Evolutionary conservation across 2,113 vertebrate genomes (phyloP).

Genomic region (Chascanopsetta lugubris): DNA sequence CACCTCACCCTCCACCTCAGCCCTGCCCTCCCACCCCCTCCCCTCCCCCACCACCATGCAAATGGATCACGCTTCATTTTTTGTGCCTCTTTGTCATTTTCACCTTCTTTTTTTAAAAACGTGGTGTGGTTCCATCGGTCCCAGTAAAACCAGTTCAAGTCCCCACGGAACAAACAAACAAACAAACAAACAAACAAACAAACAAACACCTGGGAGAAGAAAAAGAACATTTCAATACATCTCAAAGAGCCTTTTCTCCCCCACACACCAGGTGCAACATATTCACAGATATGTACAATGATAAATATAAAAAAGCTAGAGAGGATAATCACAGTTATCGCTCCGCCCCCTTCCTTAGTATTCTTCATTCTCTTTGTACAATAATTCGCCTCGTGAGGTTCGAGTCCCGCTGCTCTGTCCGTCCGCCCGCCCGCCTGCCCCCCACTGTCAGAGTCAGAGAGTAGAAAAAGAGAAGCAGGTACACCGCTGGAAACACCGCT

Average conservation of each 20-base stretch:
- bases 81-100: slow-evolving; percentile 26
- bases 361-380: slow-evolving; percentile 77
- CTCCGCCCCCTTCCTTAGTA: slow-evolving; percentile 55
- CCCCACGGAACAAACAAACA: slow-evolving; percentile 43
- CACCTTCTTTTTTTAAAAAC: neutral
- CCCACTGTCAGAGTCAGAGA: slow-evolving; percentile 51
- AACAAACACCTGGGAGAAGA: slow-evolving; percentile 63
- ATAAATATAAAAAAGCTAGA: slow-evolving; percentile 85
- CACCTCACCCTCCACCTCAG: neutral
- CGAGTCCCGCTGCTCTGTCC: slow-evolving; percentile 38
- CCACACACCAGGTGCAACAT: slow-evolving; percentile 80
- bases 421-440: slow-evolving; percentile 48
- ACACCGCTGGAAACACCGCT: slow-evolving; percentile 49
- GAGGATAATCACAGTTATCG: slow-evolving; percentile 70
- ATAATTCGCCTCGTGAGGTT: slow-evolving; percentile 76
- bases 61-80: slow-evolving; percentile 54
- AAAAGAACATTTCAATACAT: slow-evolving; percentile 53
- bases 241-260: slow-evolving; percentile 66
- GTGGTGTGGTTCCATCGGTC: neutral
- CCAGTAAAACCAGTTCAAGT: neutral
- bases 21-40: neutral
- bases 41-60: slow-evolving; percentile 76
- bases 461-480: slow-evolving; percentile 29
- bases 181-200: no score
- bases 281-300: slow-evolving; percentile 85